These are phyloP conservation scores for Platysternon megacephalum DNA, from an alignment of 2,113 vertebrate genomes.

Conservation along the genomic window DNA sequence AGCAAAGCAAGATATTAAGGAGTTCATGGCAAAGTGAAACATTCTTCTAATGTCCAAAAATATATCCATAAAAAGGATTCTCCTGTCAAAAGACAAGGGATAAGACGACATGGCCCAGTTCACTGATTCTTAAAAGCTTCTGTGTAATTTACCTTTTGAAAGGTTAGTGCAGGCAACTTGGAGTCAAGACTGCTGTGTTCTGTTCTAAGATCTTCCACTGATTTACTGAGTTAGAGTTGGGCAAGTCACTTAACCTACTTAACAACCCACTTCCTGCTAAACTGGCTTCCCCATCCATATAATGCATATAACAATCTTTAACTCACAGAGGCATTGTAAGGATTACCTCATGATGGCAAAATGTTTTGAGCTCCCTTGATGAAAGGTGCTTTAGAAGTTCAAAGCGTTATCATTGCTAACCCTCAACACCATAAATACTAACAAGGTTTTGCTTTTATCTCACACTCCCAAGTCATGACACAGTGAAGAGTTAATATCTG, in stretches of 20 bases:
- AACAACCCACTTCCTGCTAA: not conserved
- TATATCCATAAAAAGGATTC: not conserved
- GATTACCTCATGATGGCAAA: rapidly evolving
- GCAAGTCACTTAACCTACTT: not conserved
- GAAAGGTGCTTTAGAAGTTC: not conserved
- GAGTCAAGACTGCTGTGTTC: no score
- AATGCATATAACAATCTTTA: rapidly evolving
- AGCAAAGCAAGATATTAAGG: not conserved
- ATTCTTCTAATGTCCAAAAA: rapidly evolving
- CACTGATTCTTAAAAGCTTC: not conserved
- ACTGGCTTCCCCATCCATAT: not conserved
- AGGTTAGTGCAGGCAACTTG: not conserved
- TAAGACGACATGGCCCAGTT: no score
- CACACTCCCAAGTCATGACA: not conserved
- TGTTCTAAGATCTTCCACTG: no score
- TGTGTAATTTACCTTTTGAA: not conserved
- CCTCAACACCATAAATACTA: rapidly evolving
- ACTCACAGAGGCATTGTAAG: not conserved
- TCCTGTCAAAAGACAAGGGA: not conserved
- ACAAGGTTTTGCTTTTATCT: not conserved
- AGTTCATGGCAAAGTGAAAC: not conserved
- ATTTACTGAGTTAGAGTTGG: not conserved
- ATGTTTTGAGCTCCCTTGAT: not conserved
- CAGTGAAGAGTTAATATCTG: not conserved
- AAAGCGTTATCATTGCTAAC: rapidly evolving